These are phyloP conservation scores for Eulemur coronatus DNA, from an alignment of 2,797 vertebrate species.

Conservation along the genomic window DNA sequence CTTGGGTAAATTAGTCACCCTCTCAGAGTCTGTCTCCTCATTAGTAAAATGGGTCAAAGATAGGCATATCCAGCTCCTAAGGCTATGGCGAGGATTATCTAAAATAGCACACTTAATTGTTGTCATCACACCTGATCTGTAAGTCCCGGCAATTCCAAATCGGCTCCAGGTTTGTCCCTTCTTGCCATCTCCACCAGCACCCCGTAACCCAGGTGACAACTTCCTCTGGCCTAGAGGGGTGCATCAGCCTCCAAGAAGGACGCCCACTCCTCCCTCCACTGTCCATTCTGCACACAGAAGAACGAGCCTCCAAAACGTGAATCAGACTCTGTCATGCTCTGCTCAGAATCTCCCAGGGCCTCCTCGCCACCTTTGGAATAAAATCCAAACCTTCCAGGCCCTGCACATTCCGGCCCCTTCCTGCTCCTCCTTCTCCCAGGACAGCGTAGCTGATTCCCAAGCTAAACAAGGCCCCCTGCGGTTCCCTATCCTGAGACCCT, in stretches of 20 bases:
- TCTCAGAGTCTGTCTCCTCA: neutral
- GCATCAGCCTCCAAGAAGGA: fast-evolving
- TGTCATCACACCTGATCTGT: neutral
- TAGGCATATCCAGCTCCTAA: neutral
- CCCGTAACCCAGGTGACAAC: neutral
- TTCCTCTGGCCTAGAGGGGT: fast-evolving
- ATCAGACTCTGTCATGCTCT: fast-evolving
- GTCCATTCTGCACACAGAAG: neutral
- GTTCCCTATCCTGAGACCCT: neutral
- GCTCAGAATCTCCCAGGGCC: neutral
- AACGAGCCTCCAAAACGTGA: fast-evolving
- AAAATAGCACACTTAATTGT: neutral
- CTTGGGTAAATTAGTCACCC: neutral
- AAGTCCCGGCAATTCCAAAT: neutral
- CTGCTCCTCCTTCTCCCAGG: neutral
- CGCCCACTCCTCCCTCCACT: fast-evolving
- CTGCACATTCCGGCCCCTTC: fast-evolving
- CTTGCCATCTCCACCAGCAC: neutral
- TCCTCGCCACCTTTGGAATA: neutral
- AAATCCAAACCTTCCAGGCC: neutral
- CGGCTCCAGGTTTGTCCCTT: neutral
- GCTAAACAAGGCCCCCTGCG: neutral
- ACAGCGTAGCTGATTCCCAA: neutral
- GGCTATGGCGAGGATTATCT: neutral
- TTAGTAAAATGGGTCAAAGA: neutral